Evolutionary conservation across 1,140 invertebrate species (phyloP).

Genomic region (fruit fly (Drosophila melanogaster)): DNA sequence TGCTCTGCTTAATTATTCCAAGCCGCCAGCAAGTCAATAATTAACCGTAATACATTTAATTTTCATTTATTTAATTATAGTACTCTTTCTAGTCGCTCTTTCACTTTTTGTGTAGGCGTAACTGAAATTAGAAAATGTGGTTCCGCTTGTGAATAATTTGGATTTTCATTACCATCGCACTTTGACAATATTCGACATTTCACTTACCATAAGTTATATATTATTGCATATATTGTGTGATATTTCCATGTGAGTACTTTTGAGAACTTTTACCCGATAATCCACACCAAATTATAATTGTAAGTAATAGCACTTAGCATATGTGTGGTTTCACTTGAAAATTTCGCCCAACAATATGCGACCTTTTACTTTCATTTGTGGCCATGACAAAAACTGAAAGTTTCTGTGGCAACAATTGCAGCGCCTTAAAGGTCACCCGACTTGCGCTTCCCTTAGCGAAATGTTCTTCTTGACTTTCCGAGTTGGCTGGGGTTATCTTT

Average conservation of each 20-base stretch:
- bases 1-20: constrained; percentile 56
- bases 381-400: constrained; percentile 37
- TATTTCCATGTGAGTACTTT: neutral
- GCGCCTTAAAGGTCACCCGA: constrained; percentile 44
- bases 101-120: constrained; percentile 12
- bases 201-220: neutral
- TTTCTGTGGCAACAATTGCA: constrained; percentile 45
- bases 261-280: neutral
- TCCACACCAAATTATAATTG: neutral
- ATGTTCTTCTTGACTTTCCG: constrained; percentile 39
- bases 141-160: neutral
- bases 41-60: constrained; percentile 62
- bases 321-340: neutral
- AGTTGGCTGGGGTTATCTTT: constrained; percentile 28
- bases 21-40: constrained; percentile 41
- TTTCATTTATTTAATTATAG: constrained; percentile 51
- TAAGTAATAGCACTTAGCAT: neutral
- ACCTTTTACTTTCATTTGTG: constrained; percentile 34
- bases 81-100: constrained; percentile 25
- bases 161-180: constrained; percentile 1
- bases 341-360: neutral
- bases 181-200: constrained; percentile 19
- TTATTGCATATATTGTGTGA: neutral
- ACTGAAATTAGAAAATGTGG: neutral
- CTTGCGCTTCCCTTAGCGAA: constrained; percentile 16